Evolutionary conservation across 1,140 invertebrate genomes (phyloP), one percentile per base, ranked within the genome.

Genomic region (Bombus ignitus): DNA sequence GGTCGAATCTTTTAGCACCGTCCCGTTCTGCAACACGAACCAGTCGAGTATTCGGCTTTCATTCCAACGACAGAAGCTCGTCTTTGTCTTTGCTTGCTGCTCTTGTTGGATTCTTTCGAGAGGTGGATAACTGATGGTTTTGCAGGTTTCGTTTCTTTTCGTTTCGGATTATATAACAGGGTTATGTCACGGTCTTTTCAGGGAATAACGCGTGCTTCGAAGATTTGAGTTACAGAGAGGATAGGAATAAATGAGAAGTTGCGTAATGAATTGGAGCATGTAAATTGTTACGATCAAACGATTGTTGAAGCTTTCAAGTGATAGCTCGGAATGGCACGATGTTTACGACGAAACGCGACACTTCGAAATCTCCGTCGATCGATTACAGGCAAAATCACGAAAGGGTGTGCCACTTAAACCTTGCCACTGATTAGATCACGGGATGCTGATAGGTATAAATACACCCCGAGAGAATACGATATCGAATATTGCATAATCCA

Each of bases 401-500:
- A n/a, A 81, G 62, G 62, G 65, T 72, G 76, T 80, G 70, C 18
- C 47, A 8, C 83, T 85, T 80, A 80, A 85, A 57, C 28, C 39
- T 35, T 42, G 59, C 44, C 42, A 22, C 62, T 85, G 86, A 87
- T 89, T 87, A 89, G 82, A 90, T 90, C 83, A 32, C 80, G 83
- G 72, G 86, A 80, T 88, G 42, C 81, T 68, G 89, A 90, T 90
- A 90, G 81, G 89, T 81, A 82, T 82, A 65, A 74, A 80, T 85
- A 88, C 78, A 90, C 28, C 81, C 65, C 81, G 83, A 28, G 88
- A 88, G 88, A 71, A 89, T 85, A 78, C 76, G 88, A 90, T 92
- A 92, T 91, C 89, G 90, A 92, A 92, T 92, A 92, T 91, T 92
- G 92, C 90, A 92, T 93, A 92, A 93, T 92, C 92, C 91, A 92